Percentiles rank a stretch among this genome's conserved stretches.
Evolutionary conservation across 2,797 vertebrate species (phyloP).

Genomic region (Oryzias sinensis): DNA sequence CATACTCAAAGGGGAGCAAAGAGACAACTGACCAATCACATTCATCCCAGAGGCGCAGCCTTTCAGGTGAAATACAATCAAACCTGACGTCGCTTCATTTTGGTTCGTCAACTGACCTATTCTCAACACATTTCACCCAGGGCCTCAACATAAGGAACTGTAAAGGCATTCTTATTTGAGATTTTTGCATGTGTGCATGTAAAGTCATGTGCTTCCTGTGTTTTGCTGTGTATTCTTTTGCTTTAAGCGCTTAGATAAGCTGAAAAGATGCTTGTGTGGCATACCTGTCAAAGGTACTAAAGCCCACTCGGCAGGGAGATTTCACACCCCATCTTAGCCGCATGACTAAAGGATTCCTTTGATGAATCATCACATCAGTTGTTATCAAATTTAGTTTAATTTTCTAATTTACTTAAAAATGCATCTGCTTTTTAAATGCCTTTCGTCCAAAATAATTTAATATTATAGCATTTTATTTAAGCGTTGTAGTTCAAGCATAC

Average conservation of each 20-base stretch:
- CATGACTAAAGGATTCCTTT: conserved; percentile 62
- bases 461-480: too few species aligned
- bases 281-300: conserved; percentile 59
- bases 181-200: conserved; percentile 2
- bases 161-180: conserved; percentile 4
- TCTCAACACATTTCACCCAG: conserved; percentile 20
- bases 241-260: conserved; percentile 60
- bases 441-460: too few species aligned
- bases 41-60: conserved; percentile 88
- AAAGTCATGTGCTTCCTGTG: conserved; percentile 11
- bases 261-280: conserved; percentile 52
- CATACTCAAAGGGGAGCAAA: conserved; percentile 91
- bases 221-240: conserved; percentile 36
- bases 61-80: conserved; percentile 84
- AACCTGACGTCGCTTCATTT: conserved; percentile 18
- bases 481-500: not conserved
- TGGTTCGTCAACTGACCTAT: conserved; percentile 26
- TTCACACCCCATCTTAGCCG: conserved; percentile 44
- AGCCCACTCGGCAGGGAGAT: conserved; percentile 27
- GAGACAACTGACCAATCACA: conserved; percentile 83
- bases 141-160: conserved; percentile 17
- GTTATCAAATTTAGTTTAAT: conserved; percentile 21
- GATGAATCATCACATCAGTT: conserved; percentile 20
- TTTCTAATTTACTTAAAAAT: conserved; percentile 1
- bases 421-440: not conserved